These are phyloP conservation scores for Amiota mariae DNA, from an alignment of 2,888 invertebrate species.

Conservation along the genomic window DNA sequence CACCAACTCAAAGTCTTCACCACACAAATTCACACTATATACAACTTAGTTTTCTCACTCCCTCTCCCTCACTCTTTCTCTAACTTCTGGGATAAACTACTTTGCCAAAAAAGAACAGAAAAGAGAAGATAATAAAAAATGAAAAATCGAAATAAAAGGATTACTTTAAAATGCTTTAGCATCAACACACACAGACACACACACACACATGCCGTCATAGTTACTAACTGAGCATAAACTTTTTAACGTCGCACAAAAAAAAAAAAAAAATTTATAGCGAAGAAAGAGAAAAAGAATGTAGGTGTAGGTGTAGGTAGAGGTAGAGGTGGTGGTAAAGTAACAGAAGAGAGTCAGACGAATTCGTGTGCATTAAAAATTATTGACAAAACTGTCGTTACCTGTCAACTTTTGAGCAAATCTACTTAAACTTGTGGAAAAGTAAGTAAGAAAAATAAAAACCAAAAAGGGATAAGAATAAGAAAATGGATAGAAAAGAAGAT, in stretches of 20 bases:
- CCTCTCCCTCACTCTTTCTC: too few species aligned
- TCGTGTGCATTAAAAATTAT: constrained; percentile 44
- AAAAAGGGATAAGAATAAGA: not conserved
- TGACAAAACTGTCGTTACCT: constrained; percentile 67
- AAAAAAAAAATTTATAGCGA: constrained; percentile 43
- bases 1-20: not conserved
- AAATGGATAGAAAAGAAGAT: constrained; percentile 41
- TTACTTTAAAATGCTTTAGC: constrained; percentile 37
- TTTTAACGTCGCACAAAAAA: constrained; percentile 39
- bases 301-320: not conserved
- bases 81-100: too few species aligned
- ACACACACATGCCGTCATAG: not conserved
- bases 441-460: constrained; percentile 36
- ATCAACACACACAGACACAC: not conserved
- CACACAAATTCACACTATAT: not conserved
- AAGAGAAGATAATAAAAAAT: constrained; percentile 38
- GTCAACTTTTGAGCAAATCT: constrained; percentile 54
- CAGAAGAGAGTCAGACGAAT: too few species aligned
- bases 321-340: not conserved
- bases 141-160: constrained; percentile 18
- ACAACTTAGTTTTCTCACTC: too few species aligned
- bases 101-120: constrained; percentile 20
- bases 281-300: not conserved
- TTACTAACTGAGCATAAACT: constrained; percentile 27
- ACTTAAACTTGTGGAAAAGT: constrained; percentile 51